These are phyloP conservation scores for Rallus limicola DNA, from an alignment of 2,113 vertebrate species.

Conservation along the genomic window DNA sequence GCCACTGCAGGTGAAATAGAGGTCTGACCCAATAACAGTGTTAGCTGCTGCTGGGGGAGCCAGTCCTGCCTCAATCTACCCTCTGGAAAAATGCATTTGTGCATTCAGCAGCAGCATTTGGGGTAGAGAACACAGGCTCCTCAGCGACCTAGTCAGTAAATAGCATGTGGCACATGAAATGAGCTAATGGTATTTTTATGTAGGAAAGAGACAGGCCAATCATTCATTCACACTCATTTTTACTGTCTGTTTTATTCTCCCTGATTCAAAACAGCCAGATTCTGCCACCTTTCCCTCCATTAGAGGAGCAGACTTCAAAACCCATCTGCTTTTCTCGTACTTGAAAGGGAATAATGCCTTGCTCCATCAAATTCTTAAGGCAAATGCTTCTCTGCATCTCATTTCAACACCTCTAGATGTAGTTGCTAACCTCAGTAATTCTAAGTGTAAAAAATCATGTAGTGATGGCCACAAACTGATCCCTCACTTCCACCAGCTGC, in stretches of 20 bases:
- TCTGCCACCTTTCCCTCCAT: background rate
- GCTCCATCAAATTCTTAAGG: background rate
- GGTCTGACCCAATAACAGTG: background rate
- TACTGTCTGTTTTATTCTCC: conserved; percentile 27
- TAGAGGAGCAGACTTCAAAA: conserved; percentile 8
- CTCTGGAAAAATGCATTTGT: background rate
- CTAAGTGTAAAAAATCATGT: background rate
- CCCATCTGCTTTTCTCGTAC: background rate
- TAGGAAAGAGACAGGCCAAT: conserved; percentile 3
- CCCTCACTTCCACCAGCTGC: background rate
- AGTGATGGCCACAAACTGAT: background rate
- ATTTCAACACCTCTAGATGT: background rate
- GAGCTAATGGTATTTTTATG: conserved; percentile 61
- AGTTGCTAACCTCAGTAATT: background rate
- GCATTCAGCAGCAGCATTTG: background rate
- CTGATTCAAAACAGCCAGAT: background rate
- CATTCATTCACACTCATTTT: conserved; percentile 38
- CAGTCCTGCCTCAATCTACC: background rate
- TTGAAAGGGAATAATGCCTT: conserved; percentile 13
- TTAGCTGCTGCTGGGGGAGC: background rate
- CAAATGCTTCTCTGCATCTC: background rate
- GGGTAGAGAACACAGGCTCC: background rate
- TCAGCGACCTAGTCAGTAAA: background rate
- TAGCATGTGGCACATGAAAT: conserved; percentile 22
- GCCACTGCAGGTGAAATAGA: background rate